A percentile compares a stretch with the other conserved stretches of the same genome.
These are phyloP conservation scores for Megastigmus dorsalis DNA, from an alignment of 2,888 invertebrate species.

Conservation along the genomic window DNA sequence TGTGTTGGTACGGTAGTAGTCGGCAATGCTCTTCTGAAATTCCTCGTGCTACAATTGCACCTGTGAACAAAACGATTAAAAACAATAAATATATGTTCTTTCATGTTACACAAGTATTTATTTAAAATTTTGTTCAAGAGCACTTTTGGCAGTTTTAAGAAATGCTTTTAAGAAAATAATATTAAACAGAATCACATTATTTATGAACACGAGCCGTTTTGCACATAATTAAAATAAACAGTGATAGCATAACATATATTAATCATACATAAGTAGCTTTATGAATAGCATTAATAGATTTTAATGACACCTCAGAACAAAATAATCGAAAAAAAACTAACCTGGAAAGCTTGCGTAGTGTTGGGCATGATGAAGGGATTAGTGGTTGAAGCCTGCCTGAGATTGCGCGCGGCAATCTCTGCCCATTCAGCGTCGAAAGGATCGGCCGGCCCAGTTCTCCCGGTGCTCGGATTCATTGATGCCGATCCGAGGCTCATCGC, in stretches of 20 bases:
- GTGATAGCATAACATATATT: too few species aligned
- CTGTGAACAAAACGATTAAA: conserved; percentile 73
- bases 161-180: too few species aligned
- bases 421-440: conserved; percentile 93
- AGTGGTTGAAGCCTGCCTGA: conserved; percentile 76
- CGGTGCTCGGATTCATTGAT: conserved; percentile 60
- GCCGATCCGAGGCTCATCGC: conserved; percentile 77
- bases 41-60: conserved; percentile 78
- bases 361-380: conserved; percentile 79
- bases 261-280: too few species aligned
- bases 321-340: not conserved
- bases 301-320: too few species aligned
- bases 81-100: too few species aligned
- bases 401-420: conserved; percentile 77
- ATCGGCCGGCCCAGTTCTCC: conserved; percentile 60
- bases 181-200: too few species aligned
- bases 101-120: too few species aligned
- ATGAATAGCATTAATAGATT: too few species aligned
- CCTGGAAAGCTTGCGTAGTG: conserved; percentile 78
- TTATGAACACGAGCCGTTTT: too few species aligned
- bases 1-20: conserved; percentile 68
- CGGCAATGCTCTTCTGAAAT: conserved; percentile 66
- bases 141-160: too few species aligned
- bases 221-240: too few species aligned
- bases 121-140: too few species aligned